phyloP scores from a whole-genome alignment of 2,797 vertebrate species.

The Thamnophis elegans region DNA sequence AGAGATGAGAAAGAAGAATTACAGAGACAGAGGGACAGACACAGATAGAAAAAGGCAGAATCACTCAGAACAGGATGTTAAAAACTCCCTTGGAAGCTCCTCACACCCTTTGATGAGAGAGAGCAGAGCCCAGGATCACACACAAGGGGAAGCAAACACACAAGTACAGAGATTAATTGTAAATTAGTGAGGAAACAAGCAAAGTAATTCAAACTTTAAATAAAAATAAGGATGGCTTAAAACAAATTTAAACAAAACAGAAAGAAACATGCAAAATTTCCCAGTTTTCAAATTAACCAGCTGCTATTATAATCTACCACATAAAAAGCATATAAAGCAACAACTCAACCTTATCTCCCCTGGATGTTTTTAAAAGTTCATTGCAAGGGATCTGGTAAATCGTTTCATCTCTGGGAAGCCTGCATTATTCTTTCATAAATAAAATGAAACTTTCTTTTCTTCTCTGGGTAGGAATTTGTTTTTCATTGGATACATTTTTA shows the following conservation, averaged over 20 bases:
- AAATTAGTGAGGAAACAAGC: slow-evolving; percentile 58
- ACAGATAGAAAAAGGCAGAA: slow-evolving; percentile 19
- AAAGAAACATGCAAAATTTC: slow-evolving; percentile 95
- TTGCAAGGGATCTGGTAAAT: background rate
- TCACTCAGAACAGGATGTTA: slow-evolving; percentile 36
- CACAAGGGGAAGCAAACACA: slow-evolving; percentile 67
- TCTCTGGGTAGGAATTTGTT: background rate
- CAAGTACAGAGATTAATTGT: slow-evolving; percentile 65
- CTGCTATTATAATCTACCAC: slow-evolving; percentile 49
- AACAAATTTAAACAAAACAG: slow-evolving; percentile 65
- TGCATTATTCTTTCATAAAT: slow-evolving; percentile 43
- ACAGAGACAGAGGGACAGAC: slow-evolving; percentile 14
- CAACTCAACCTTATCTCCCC: slow-evolving; percentile 36
- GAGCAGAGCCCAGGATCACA: slow-evolving; percentile 43
- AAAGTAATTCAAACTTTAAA: slow-evolving; percentile 72
- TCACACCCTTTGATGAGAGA: slow-evolving; percentile 46
- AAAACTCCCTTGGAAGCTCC: slow-evolving; percentile 43
- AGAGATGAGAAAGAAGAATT: slow-evolving; percentile 50
- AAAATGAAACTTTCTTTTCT: slow-evolving; percentile 41
- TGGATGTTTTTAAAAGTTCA: background rate
- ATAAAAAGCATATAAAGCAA: slow-evolving; percentile 37
- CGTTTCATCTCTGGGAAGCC: slow-evolving; percentile 22
- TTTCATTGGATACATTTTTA: slow-evolving; percentile 3
- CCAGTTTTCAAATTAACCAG: slow-evolving; percentile 67
- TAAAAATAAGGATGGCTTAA: slow-evolving; percentile 73